Conservation (phyloP, 2,888 invertebrate species). For the Oscheius myriophilus region DNA sequence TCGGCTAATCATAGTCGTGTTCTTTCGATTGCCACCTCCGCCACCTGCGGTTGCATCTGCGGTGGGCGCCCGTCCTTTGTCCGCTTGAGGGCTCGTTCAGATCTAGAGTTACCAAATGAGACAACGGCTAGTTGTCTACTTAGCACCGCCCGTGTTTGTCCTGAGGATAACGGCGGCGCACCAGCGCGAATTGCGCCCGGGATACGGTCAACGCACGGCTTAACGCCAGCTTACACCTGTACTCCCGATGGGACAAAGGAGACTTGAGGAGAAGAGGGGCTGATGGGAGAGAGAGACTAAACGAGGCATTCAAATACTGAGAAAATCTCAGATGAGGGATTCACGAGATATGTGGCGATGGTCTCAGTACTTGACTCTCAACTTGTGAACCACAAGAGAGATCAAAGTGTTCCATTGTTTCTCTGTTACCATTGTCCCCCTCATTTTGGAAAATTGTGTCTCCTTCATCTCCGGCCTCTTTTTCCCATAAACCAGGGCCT, state of each 20-base stretch:
- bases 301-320: too few relatives aligned
- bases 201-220: slow-evolving; percentile 30
- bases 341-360: too few relatives aligned
- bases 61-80: slow-evolving; percentile 8
- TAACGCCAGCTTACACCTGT: slow-evolving; percentile 23
- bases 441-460: too few relatives aligned
- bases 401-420: too few relatives aligned
- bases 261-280: background rate
- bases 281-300: background rate
- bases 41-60: slow-evolving; percentile 12
- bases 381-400: too few relatives aligned
- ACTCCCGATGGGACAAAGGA: background rate
- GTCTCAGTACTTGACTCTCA: too few relatives aligned
- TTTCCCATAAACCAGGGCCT: too few relatives aligned
- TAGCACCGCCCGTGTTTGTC: slow-evolving; percentile 26
- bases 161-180: slow-evolving; percentile 21
- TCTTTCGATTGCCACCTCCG: slow-evolving; percentile 23
- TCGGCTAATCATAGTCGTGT: slow-evolving; percentile 28
- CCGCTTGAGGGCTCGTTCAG: slow-evolving; percentile 6
- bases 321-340: too few relatives aligned
- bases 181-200: slow-evolving; percentile 17
- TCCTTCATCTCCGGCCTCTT: too few relatives aligned
- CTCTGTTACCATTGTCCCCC: too few relatives aligned
- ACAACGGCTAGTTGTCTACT: slow-evolving; percentile 32
- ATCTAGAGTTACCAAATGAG: slow-evolving; percentile 31